A percentile compares a stretch with the other conserved stretches of the same genome.
phyloP scores from a whole-genome alignment of 1,140 invertebrate genomes.

The Temnothorax nylanderi region DNA sequence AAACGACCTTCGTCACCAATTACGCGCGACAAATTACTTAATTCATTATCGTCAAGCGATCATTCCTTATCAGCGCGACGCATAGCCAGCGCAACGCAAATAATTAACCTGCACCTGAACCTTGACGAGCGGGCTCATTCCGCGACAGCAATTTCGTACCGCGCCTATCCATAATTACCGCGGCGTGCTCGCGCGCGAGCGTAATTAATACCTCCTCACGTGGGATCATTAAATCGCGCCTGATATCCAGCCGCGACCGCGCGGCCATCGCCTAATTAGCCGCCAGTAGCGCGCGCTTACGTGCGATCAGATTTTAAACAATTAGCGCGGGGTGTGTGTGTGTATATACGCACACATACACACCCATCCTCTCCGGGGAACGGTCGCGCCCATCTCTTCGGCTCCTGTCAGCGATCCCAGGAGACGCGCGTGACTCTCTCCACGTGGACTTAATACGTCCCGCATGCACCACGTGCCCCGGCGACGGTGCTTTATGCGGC shows the following conservation, averaged over 20 bases:
- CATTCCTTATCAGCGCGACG: slow-evolving; percentile 38
- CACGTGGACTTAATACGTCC: slow-evolving; percentile 70
- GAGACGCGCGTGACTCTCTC: slow-evolving; percentile 83
- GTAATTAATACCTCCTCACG: slow-evolving; percentile 57
- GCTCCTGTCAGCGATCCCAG: slow-evolving; percentile 70
- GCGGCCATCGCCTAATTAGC: slow-evolving; percentile 60
- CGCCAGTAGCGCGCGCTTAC: slow-evolving; percentile 42
- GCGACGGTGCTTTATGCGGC: slow-evolving; percentile 73
- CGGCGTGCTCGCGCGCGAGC: slow-evolving; percentile 5
- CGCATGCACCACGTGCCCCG: slow-evolving; percentile 73
- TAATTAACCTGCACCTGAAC: slow-evolving; percentile 57
- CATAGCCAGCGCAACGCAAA: slow-evolving; percentile 20
- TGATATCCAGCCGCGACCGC: slow-evolving; percentile 22
- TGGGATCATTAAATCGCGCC: slow-evolving; percentile 60
- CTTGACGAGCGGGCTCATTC: slow-evolving; percentile 14
- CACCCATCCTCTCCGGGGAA: slow-evolving; percentile 75
- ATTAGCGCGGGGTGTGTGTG: slow-evolving; percentile 77
- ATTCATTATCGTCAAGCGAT: slow-evolving; percentile 40
- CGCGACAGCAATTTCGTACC: slow-evolving; percentile 54
- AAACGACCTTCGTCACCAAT: slow-evolving; percentile 34
- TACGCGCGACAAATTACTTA: slow-evolving; percentile 48
- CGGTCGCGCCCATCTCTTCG: slow-evolving; percentile 79
- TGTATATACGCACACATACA: background rate
- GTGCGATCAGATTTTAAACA: slow-evolving; percentile 84
- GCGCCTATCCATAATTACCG: slow-evolving; percentile 54